Conservation (phyloP, 2,113 vertebrate genomes). For the Isichthys henryi region DNA sequence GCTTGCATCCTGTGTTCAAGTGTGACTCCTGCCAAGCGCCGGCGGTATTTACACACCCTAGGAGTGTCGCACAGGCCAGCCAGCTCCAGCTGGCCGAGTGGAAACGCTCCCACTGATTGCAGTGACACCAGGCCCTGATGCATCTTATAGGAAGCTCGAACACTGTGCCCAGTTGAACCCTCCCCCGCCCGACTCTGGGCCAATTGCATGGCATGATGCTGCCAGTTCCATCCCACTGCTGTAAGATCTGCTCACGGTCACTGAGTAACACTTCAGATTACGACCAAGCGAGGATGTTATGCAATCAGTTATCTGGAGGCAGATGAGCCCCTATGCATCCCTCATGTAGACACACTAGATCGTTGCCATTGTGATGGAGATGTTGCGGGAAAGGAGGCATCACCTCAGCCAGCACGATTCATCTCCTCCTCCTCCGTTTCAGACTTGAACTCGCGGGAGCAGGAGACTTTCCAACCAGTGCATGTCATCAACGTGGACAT, state of each 20-base stretch:
- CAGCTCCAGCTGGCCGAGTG: neutral
- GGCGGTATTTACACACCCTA: neutral
- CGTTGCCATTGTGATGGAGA: neutral
- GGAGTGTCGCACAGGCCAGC: neutral
- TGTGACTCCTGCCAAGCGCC: neutral
- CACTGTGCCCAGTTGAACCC: neutral
- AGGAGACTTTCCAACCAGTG: conserved; percentile 90
- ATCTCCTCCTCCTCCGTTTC: neutral
- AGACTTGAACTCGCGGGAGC: conserved; percentile 82
- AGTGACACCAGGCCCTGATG: neutral
- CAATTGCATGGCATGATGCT: neutral
- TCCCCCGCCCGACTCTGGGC: neutral
- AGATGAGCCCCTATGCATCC: neutral
- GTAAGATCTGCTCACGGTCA: neutral
- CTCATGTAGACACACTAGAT: neutral
- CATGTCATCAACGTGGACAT: conserved; percentile 99
- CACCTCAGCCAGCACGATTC: neutral
- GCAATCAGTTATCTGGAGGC: neutral
- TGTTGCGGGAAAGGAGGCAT: neutral
- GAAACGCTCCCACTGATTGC: neutral
- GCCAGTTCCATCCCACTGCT: neutral
- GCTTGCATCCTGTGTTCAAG: neutral
- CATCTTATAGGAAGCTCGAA: neutral
- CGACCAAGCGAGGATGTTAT: neutral
- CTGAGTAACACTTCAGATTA: neutral